Conservation (phyloP, 2,797 vertebrate genomes). For the Rhinatrema bivittatum region DNA sequence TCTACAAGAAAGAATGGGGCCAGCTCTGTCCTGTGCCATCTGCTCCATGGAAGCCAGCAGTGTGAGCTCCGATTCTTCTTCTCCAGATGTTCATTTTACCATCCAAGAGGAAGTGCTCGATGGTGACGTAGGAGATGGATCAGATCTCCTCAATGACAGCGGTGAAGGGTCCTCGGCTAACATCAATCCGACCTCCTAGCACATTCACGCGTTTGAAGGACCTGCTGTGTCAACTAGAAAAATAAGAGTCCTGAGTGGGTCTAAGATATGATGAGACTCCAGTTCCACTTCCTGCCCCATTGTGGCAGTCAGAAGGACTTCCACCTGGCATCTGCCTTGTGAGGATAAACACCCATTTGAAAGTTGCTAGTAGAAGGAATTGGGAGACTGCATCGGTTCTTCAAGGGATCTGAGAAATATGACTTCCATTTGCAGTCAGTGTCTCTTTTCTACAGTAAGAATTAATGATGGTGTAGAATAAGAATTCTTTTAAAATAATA, state of each 20-base stretch:
- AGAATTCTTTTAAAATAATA: no score
- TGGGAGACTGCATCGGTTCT: no score
- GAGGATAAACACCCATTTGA: no score
- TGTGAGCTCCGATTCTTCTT: slow-evolving; percentile 82
- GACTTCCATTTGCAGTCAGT: no score
- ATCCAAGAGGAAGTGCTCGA: slow-evolving; percentile 84
- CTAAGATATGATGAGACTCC: not conserved
- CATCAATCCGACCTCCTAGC: slow-evolving; percentile 51
- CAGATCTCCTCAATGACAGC: slow-evolving; percentile 43
- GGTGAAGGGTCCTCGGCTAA: slow-evolving; percentile 60
- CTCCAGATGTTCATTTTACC: slow-evolving; percentile 77
- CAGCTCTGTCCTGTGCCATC: slow-evolving; percentile 71
- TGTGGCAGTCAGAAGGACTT: no score
- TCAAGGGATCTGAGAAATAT: no score
- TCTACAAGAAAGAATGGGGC: slow-evolving; percentile 60
- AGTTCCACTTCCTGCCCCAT: no score
- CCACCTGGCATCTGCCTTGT: no score
- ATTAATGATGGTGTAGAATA: no score
- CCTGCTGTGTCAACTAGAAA: slow-evolving; percentile 2
- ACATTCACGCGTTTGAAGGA: slow-evolving; percentile 9
- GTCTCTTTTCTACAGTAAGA: no score
- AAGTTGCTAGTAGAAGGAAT: no score
- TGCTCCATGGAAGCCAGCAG: slow-evolving; percentile 86
- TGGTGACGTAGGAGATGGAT: slow-evolving; percentile 56
- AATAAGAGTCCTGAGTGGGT: not conserved